Conservation (phyloP, 2,113 vertebrate species). For the Neodontobutis hainanensis region DNA sequence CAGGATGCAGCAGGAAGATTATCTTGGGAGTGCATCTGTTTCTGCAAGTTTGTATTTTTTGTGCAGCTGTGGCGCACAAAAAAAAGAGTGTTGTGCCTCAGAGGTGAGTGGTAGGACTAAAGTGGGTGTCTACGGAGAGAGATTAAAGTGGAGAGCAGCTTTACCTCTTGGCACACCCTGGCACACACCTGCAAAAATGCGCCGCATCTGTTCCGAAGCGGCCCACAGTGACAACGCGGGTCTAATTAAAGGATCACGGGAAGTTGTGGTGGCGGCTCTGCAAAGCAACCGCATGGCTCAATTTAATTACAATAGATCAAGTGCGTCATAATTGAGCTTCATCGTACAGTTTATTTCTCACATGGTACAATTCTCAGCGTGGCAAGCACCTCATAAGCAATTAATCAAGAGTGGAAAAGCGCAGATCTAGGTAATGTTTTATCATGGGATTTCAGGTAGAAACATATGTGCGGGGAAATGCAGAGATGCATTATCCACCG, state of each 20-base stretch:
- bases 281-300: slow-evolving; percentile 42
- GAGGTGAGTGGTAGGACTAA: slow-evolving; percentile 17
- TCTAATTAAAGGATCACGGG: slow-evolving; percentile 68
- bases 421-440: slow-evolving; percentile 9
- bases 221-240: slow-evolving; percentile 40
- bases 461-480: slow-evolving; percentile 29
- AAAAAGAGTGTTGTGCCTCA: neutral
- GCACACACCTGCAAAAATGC: slow-evolving; percentile 44
- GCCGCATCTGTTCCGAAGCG: slow-evolving; percentile 47
- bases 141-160: slow-evolving; percentile 33
- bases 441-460: slow-evolving; percentile 26
- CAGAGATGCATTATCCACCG: neutral
- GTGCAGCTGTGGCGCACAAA: slow-evolving; percentile 26
- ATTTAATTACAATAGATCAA: slow-evolving; percentile 66
- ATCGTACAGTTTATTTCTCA: slow-evolving; percentile 23
- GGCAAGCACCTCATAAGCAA: slow-evolving; percentile 23
- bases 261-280: slow-evolving; percentile 36
- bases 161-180: slow-evolving; percentile 22
- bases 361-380: slow-evolving; percentile 14
- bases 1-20: slow-evolving; percentile 8
- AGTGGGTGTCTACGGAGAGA: slow-evolving; percentile 25
- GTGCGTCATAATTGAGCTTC: slow-evolving; percentile 51
- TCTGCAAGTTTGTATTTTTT: neutral
- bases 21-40: slow-evolving; percentile 2
- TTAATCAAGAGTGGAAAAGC: slow-evolving; percentile 52